These are phyloP conservation scores for Sacculina carcini DNA, from an alignment of 2,888 invertebrate species.

Conservation along the genomic window DNA sequence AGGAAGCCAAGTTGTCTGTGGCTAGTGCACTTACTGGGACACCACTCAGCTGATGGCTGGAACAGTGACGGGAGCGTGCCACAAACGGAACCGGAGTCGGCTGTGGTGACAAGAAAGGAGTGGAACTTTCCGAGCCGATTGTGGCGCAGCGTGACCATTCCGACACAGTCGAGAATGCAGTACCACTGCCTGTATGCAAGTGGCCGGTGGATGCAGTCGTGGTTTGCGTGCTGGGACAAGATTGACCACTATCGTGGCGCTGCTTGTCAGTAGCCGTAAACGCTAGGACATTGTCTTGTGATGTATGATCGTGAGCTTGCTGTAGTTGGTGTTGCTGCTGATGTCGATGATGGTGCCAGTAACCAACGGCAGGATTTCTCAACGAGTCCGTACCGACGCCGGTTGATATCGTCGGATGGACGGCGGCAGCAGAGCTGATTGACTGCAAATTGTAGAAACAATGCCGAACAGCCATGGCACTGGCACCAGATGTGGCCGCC, in stretches of 20 bases:
- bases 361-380: slow-evolving; percentile 51
- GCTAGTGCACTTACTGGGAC: slow-evolving; percentile 5
- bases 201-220: no score
- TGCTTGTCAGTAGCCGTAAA: no score
- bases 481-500: slow-evolving; percentile 22
- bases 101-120: slow-evolving; percentile 18
- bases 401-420: slow-evolving; percentile 29
- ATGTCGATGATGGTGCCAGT: slow-evolving; percentile 27
- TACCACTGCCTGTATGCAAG: slow-evolving; percentile 10
- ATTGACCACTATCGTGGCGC: slow-evolving; percentile 26
- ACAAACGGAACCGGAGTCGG: slow-evolving; percentile 17
- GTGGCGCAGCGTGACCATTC: slow-evolving; percentile 7
- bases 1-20: slow-evolving; percentile 5
- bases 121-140: slow-evolving; percentile 15
- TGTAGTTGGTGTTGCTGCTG: no score
- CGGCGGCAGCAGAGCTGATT: slow-evolving; percentile 38
- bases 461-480: slow-evolving; percentile 40
- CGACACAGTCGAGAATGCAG: slow-evolving; percentile 13
- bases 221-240: slow-evolving; percentile 12
- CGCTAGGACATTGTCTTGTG: no score
- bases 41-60: slow-evolving; percentile 14
- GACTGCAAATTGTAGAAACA: slow-evolving; percentile 63
- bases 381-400: slow-evolving; percentile 50
- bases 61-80: slow-evolving; percentile 18
- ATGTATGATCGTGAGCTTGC: no score